A percentile compares a stretch with the other conserved stretches of the same genome.
These are phyloP conservation scores for Ginglymostoma cirratum DNA, from an alignment of 2,113 vertebrate genomes.

Conservation along the genomic window DNA sequence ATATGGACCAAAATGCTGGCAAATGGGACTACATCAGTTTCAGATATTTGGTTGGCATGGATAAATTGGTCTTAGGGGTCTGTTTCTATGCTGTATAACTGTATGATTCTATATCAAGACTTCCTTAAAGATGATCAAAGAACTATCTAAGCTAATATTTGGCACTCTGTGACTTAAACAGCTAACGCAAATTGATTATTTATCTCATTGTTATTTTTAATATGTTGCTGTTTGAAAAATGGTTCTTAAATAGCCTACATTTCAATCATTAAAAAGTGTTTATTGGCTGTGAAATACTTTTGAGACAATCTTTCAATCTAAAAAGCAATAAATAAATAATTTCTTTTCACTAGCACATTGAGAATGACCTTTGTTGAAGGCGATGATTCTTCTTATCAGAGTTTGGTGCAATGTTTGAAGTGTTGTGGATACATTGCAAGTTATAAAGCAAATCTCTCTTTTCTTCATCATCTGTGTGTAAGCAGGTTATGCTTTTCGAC, in stretches of 20 bases:
- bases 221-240: neutral
- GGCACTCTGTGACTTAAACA: neutral
- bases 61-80: too few species aligned
- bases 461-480: too few species aligned
- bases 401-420: neutral
- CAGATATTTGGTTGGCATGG: too few species aligned
- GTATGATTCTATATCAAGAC: too few species aligned
- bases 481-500: too few species aligned
- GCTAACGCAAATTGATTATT: neutral
- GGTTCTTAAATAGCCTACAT: neutral
- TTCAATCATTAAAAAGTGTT: neutral
- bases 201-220: neutral
- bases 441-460: too few species aligned
- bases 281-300: neutral
- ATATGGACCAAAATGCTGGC: too few species aligned
- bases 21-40: too few species aligned
- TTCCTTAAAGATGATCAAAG: neutral
- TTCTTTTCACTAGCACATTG: neutral
- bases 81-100: too few species aligned
- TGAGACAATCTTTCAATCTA: neutral
- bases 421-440: too few species aligned
- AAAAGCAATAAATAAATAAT: neutral
- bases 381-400: neutral
- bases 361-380: neutral
- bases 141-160: neutral